These are phyloP conservation scores for Typhlichthys eigenmanni DNA, from an alignment of 2,797 vertebrate genomes.

Conservation along the genomic window DNA sequence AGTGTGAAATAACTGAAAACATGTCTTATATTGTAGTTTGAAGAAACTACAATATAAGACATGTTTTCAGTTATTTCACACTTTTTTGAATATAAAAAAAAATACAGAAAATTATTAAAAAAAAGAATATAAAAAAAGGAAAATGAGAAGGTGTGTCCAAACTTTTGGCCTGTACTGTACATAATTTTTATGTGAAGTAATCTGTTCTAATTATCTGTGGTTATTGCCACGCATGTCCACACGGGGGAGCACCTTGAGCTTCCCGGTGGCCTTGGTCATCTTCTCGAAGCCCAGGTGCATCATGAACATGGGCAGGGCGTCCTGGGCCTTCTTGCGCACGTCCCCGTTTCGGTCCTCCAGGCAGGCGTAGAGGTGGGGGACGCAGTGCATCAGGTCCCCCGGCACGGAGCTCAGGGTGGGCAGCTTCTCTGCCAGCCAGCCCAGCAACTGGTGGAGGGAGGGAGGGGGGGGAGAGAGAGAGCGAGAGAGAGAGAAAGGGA, in stretches of 20 bases:
- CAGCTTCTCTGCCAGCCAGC: constrained; percentile 94
- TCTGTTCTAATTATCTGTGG: too few relatives aligned
- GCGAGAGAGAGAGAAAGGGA: background rate
- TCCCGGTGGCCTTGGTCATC: constrained; percentile 91
- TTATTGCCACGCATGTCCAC: too few relatives aligned
- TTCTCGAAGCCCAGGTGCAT: constrained; percentile 97
- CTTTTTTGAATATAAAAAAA: too few relatives aligned
- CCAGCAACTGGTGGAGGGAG: constrained; percentile 78
- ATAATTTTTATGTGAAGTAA: too few relatives aligned
- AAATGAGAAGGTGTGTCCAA: too few relatives aligned
- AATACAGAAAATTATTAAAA: too few relatives aligned
- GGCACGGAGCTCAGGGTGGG: constrained; percentile 85
- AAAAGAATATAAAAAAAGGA: too few relatives aligned
- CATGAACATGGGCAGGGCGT: constrained; percentile 94
- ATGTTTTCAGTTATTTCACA: too few relatives aligned
- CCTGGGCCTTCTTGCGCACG: constrained; percentile 96
- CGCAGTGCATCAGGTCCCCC: constrained; percentile 85
- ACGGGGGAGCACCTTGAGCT: constrained; percentile 86
- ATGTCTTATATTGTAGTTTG: too few relatives aligned
- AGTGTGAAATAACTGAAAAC: too few relatives aligned
- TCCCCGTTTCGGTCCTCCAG: constrained; percentile 96
- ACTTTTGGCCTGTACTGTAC: too few relatives aligned
- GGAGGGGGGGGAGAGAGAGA: background rate
- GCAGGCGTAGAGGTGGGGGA: constrained; percentile 89
- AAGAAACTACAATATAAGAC: too few relatives aligned